phyloP scores from a whole-genome alignment of 2,888 invertebrate genomes.

The Meghimatium bilineatum region DNA sequence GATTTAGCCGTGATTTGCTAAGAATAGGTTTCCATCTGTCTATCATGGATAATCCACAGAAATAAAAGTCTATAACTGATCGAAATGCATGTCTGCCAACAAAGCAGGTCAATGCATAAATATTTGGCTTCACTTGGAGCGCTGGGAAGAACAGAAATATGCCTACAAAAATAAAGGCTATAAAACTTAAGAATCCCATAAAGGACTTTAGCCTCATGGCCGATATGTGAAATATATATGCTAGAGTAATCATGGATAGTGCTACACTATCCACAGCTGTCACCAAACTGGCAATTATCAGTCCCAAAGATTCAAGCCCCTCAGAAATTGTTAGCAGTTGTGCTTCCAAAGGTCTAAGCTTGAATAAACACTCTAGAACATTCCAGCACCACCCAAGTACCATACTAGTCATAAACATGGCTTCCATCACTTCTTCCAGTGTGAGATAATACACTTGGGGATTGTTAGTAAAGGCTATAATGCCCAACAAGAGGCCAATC shows the following conservation, averaged over 20 bases:
- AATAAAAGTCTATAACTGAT: constrained; percentile 72
- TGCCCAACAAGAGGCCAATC: constrained; percentile 73
- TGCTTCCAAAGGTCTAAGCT: constrained; percentile 56
- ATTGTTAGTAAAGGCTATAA: constrained; percentile 69
- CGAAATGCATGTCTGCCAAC: constrained; percentile 66
- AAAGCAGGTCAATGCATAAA: constrained; percentile 72
- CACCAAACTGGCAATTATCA: constrained; percentile 68
- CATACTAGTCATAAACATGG: constrained; percentile 71
- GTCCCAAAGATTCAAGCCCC: constrained; percentile 69
- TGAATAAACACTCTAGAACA: constrained; percentile 62
- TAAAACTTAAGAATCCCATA: constrained; percentile 63
- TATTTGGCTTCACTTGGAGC: constrained; percentile 62
- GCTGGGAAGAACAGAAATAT: constrained; percentile 64
- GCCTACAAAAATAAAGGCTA: constrained; percentile 60
- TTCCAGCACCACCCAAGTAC: constrained; percentile 67
- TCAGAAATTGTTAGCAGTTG: constrained; percentile 61
- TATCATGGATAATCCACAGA: constrained; percentile 69
- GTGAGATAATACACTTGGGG: constrained; percentile 62
- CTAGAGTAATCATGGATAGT: constrained; percentile 63
- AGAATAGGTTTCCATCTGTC: constrained; percentile 73
- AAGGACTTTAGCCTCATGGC: constrained; percentile 73
- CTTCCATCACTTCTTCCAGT: constrained; percentile 70
- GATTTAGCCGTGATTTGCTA: constrained; percentile 58
- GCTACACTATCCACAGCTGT: constrained; percentile 65
- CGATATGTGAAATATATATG: constrained; percentile 67